Base-by-base conservation (phyloP, 2,888 invertebrate genomes). In the Aphodius sticticus region DNA sequence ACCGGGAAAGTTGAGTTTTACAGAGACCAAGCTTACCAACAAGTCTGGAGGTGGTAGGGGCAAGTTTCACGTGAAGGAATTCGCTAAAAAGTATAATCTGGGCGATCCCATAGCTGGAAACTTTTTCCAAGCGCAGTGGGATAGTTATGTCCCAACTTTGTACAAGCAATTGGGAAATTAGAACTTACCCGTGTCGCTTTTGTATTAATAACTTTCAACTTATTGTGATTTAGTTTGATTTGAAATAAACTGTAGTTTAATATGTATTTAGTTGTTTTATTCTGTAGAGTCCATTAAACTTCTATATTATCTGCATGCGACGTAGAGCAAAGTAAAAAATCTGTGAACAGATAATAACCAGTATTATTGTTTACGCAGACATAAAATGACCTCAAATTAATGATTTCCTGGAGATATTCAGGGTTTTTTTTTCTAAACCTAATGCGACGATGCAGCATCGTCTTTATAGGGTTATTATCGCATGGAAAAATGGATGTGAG, bases 11-110 rank as follows among this genome's bases (percentile, higher is more conserved):
- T 80, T 87, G 5, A 82, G 79, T 36, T 88, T 86, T 78, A 83
- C 83, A 9, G 88, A 88, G 77, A 82, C 83, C 9, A 84, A 81
- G 76, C 82, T 87, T 69, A 83, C 84, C 4, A 87, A 86, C 76
- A 85, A 78, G 76, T 86, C 84, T 6, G 82, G 83, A 0, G 79
- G 83, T 71, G 83, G 83, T 4, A 81, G 85, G 37, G 85, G 84
- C 15, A 82, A 84, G n/a, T 85, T 85, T 80, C 82, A 83, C 6
- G 83, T 81, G 69, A 79, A 80, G 37, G 81, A 83, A 36, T 85
- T 86, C 70, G 83, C 83, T 6, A 53, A 81, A 12, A 85, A 86
- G 70, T 85, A 85, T 72, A 81, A 84, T 12, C 77, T 85, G 14
- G 85, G 84, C 4, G 79, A 83, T 72, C 85, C 85, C 1, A 78